Conservation (phyloP, 2,113 vertebrate genomes). For the Ramphastos sulfuratus region DNA sequence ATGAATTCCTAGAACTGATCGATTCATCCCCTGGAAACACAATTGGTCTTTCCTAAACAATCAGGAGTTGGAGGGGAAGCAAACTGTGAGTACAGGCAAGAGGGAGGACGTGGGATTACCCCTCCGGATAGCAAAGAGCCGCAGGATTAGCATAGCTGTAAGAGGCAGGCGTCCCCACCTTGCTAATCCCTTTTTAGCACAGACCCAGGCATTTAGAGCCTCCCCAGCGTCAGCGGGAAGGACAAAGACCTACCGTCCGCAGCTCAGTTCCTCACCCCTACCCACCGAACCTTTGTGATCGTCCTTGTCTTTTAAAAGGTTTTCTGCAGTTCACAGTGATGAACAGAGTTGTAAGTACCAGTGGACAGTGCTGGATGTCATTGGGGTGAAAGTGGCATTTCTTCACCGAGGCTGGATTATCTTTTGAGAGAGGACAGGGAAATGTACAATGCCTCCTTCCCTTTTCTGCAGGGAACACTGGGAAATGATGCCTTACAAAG, state of each 20-base stretch:
- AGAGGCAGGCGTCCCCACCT: neutral
- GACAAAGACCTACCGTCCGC: neutral
- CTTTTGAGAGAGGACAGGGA: neutral
- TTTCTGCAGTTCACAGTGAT: fast-evolving
- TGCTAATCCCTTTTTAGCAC: neutral
- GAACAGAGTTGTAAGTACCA: neutral
- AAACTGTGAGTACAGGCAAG: neutral
- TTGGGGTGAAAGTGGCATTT: neutral
- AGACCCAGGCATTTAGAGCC: neutral
- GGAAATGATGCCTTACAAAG: neutral
- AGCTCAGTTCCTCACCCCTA: neutral
- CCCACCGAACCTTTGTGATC: neutral
- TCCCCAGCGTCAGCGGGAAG: neutral
- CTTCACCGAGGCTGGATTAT: neutral
- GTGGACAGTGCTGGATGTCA: too few relatives aligned
- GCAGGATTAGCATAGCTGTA: neutral
- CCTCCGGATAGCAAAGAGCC: neutral
- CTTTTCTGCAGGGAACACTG: neutral
- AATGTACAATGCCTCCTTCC: neutral
- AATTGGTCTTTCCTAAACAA: neutral
- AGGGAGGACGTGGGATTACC: neutral
- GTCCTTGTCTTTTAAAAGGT: neutral
- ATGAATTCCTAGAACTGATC: neutral
- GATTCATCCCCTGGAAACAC: neutral
- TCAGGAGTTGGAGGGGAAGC: neutral